These are phyloP conservation scores for Drosophila micromelanica DNA, from an alignment of 1,140 invertebrate species.

Conservation along the genomic window DNA sequence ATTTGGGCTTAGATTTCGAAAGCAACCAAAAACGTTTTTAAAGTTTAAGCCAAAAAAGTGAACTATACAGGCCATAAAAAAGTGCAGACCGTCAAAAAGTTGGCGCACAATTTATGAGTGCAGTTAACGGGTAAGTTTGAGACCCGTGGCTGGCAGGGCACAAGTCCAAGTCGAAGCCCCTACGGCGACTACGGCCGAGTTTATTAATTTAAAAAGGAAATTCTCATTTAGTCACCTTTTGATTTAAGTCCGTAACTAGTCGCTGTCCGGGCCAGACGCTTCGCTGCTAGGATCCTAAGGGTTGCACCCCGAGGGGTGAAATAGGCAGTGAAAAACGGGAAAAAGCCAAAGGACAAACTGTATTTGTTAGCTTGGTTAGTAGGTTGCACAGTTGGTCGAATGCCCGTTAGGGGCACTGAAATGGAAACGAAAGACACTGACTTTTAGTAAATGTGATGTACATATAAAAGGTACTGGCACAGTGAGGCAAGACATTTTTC, in stretches of 20 bases:
- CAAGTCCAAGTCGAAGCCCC: slow-evolving; percentile 20
- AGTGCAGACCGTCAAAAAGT: slow-evolving; percentile 69
- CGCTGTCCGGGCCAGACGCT: slow-evolving; percentile 2
- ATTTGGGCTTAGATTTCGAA: slow-evolving; percentile 26
- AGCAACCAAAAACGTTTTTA: slow-evolving; percentile 6
- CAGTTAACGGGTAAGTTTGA: slow-evolving; percentile 76
- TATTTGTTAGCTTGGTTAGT: slow-evolving; percentile 28
- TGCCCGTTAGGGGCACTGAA: slow-evolving; percentile 4
- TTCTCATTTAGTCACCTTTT: slow-evolving; percentile 84
- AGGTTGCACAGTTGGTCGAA: slow-evolving; percentile 24
- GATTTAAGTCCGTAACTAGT: slow-evolving; percentile 66
- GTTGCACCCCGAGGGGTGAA: background rate
- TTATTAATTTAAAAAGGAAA: slow-evolving; percentile 84
- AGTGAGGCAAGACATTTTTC: slow-evolving; percentile 26
- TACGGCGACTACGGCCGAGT: slow-evolving; percentile 50
- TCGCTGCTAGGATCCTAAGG: slow-evolving; percentile 10
- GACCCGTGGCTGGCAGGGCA: slow-evolving; percentile 12
- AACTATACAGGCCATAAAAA: slow-evolving; percentile 50
- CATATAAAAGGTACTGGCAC: slow-evolving; percentile 18
- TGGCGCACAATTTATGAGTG: slow-evolving; percentile 72
- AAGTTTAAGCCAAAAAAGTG: slow-evolving; percentile 14
- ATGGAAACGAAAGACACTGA: slow-evolving; percentile 28
- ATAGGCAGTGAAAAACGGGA: background rate
- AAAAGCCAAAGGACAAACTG: background rate
- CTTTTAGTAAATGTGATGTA: slow-evolving; percentile 12